Conservation (phyloP, 2,797 vertebrate genomes). For the Anguilla megastoma region DNA sequence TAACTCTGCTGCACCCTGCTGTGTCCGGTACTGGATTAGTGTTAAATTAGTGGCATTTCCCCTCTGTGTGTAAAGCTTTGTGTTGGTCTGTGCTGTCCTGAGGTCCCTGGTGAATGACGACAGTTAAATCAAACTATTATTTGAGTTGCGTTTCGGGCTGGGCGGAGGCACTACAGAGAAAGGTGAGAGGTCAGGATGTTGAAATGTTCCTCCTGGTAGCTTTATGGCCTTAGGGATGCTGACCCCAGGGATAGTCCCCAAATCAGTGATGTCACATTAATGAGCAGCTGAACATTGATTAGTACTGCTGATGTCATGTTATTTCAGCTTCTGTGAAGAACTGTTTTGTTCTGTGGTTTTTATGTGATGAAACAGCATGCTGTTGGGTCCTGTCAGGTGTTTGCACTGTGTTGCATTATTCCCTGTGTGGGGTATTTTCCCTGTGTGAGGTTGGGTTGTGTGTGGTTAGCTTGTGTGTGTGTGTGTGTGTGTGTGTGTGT, state of each 20-base stretch:
- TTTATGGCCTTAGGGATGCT: background rate
- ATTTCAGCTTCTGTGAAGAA: background rate
- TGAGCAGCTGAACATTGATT: background rate
- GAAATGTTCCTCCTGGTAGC: background rate
- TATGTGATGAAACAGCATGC: background rate
- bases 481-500: background rate
- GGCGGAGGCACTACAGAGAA: background rate
- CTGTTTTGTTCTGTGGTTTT: background rate
- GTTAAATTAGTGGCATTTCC: background rate
- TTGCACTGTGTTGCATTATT: background rate
- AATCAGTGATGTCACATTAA: background rate
- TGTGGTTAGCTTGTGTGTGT: background rate
- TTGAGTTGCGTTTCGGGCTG: background rate
- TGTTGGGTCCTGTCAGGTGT: background rate
- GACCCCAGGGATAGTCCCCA: background rate
- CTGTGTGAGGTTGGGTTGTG: background rate
- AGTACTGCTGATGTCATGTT: background rate
- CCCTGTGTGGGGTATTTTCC: background rate
- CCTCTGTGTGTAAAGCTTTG: background rate
- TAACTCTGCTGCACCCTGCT: constrained; percentile 45
- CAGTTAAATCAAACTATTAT: background rate
- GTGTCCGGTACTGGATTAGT: background rate
- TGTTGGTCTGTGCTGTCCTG: background rate
- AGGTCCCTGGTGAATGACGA: background rate
- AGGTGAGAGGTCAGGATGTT: constrained; percentile 3